Evolutionary conservation across 2,113 vertebrate species (phyloP).

Genomic region (Catharus bicknelli): DNA sequence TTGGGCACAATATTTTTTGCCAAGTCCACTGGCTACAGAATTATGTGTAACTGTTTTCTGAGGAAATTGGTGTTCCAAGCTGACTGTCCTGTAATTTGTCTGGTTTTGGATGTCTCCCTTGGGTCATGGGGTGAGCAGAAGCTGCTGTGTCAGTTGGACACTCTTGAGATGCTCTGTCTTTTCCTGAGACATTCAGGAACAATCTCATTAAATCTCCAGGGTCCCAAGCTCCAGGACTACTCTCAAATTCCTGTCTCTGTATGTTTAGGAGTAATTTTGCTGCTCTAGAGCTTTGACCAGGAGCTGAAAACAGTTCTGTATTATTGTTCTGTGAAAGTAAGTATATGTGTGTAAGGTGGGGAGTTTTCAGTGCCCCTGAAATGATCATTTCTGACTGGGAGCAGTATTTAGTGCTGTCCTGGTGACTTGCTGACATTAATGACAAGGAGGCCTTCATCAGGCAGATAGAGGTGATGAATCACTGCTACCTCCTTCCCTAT

Average conservation of each 20-base stretch:
- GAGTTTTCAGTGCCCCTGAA: neutral
- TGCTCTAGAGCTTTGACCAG: neutral
- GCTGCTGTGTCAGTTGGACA: neutral
- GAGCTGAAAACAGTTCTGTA: neutral
- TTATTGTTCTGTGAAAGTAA: neutral
- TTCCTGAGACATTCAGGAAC: neutral
- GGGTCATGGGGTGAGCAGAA: neutral
- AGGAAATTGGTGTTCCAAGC: neutral
- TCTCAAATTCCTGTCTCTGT: neutral
- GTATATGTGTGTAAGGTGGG: neutral
- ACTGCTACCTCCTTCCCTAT: neutral
- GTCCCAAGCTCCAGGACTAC: neutral
- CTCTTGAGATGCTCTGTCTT: neutral
- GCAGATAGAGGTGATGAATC: neutral
- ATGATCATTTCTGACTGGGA: neutral
- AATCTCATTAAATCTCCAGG: neutral
- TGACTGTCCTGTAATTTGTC: neutral
- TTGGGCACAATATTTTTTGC: neutral
- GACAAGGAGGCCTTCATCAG: constrained; percentile 10
- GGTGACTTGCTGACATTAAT: constrained; percentile 3
- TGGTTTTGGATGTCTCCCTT: neutral
- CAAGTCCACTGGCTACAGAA: neutral
- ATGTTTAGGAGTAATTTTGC: neutral
- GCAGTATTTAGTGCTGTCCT: neutral
- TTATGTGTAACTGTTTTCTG: neutral